Percentiles rank a stretch among this genome's conserved stretches.
These are phyloP conservation scores for Philereme vetulata DNA, from an alignment of 2,888 invertebrate genomes.

Conservation along the genomic window DNA sequence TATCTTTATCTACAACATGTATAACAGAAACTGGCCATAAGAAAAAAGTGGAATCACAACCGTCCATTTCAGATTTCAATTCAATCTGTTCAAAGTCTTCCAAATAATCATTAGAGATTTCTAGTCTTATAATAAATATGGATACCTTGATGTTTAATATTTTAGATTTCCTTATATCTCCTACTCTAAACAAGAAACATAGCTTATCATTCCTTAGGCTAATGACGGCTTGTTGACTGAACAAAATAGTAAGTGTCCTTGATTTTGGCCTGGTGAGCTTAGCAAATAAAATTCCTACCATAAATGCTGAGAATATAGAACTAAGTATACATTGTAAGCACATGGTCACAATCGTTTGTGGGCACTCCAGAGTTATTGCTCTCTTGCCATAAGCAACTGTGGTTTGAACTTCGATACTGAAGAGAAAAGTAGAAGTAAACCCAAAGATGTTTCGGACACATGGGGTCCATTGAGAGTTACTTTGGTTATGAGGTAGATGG, in stretches of 20 bases:
- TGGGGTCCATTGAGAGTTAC: slow-evolving; percentile 87
- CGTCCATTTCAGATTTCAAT: slow-evolving; percentile 89
- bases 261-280: slow-evolving; percentile 98
- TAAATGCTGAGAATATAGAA: slow-evolving; percentile 92
- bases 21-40: slow-evolving; percentile 98
- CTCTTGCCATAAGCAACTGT: slow-evolving; percentile 95
- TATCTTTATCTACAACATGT: slow-evolving; percentile 92
- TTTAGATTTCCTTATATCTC: slow-evolving; percentile 97
- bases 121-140: slow-evolving; percentile 91
- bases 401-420: slow-evolving; percentile 98
- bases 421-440: slow-evolving; percentile 96
- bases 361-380: slow-evolving; percentile 95
- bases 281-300: slow-evolving; percentile 95
- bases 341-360: slow-evolving; percentile 96
- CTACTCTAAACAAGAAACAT: slow-evolving; percentile 95
- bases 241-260: slow-evolving; percentile 95
- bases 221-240: slow-evolving; percentile 94
- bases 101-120: slow-evolving; percentile 90
- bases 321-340: slow-evolving; percentile 97
- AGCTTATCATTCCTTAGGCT: slow-evolving; percentile 93
- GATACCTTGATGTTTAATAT: slow-evolving; percentile 96
- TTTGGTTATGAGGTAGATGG: slow-evolving; percentile 83
- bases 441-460: slow-evolving; percentile 94
- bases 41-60: slow-evolving; percentile 95
- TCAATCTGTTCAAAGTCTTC: slow-evolving; percentile 93